Conservation (phyloP, 1,140 invertebrate genomes). For the Venturia canescens region DNA sequence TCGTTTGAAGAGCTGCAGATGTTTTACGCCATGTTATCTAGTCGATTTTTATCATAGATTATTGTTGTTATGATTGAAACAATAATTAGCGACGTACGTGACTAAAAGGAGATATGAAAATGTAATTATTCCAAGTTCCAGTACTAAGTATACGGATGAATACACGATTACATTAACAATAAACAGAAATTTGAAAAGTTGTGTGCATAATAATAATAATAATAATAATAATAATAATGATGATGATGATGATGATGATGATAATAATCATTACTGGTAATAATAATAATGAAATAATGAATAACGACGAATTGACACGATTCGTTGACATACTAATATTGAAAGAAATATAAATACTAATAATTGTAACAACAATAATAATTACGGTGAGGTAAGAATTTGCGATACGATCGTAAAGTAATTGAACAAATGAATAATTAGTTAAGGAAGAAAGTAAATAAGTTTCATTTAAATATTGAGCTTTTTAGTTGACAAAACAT, state of each 20-base stretch:
- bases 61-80: slow-evolving; percentile 41
- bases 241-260: not conserved
- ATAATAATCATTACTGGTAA: slow-evolving; percentile 11
- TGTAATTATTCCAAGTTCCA: no score
- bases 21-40: slow-evolving; percentile 66
- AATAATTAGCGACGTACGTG: no score
- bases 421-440: slow-evolving; percentile 26
- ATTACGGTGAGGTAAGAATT: slow-evolving; percentile 33
- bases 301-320: no score
- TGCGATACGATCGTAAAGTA: not conserved
- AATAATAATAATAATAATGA: slow-evolving; percentile 11
- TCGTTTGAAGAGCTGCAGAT: slow-evolving; percentile 65
- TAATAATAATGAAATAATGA: no score
- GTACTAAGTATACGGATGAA: no score
- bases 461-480: slow-evolving; percentile 51
- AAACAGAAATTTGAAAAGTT: no score
- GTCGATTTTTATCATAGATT: slow-evolving; percentile 55
- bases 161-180: no score
- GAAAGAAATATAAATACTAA: slow-evolving; percentile 31
- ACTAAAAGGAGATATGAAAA: slow-evolving; percentile 33
- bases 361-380: no score
- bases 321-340: no score
- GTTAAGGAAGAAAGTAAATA: slow-evolving; percentile 32
- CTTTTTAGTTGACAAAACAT: slow-evolving; percentile 52
- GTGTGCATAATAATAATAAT: no score